A percentile compares a stretch with the other conserved stretches of the same genome.
phyloP scores from a whole-genome alignment of 1,140 invertebrate species.

The Bombyx mori region ASM3026992v2 NC_085118.1:8521001-8521500 shows the following conservation, averaged over 20 bases:
- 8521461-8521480: too few species aligned
- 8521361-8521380: too few species aligned
- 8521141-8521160: slow-evolving; percentile 78
- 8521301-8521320: background rate
- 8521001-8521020: slow-evolving; percentile 8
- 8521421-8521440: too few species aligned
- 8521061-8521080: slow-evolving; percentile 37
- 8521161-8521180: slow-evolving; percentile 92
- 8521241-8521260: slow-evolving; percentile 94
- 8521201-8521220: slow-evolving; percentile 96
- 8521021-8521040: slow-evolving; percentile 15
- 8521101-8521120: slow-evolving; percentile 87
- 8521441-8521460: too few species aligned
- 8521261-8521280: slow-evolving; percentile 85
- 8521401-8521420: too few species aligned
- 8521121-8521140: slow-evolving; percentile 79
- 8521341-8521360: too few species aligned
- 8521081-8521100: slow-evolving; percentile 87
- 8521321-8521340: too few species aligned
- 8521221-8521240: slow-evolving; percentile 93
- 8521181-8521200: slow-evolving; percentile 99
- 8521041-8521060: background rate
- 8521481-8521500: too few species aligned
- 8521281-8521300: slow-evolving; percentile 81
- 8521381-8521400: too few species aligned